These are phyloP conservation scores for Phalanger gymnotis DNA, from an alignment of 2,797 vertebrate genomes.

Conservation along the genomic window DNA sequence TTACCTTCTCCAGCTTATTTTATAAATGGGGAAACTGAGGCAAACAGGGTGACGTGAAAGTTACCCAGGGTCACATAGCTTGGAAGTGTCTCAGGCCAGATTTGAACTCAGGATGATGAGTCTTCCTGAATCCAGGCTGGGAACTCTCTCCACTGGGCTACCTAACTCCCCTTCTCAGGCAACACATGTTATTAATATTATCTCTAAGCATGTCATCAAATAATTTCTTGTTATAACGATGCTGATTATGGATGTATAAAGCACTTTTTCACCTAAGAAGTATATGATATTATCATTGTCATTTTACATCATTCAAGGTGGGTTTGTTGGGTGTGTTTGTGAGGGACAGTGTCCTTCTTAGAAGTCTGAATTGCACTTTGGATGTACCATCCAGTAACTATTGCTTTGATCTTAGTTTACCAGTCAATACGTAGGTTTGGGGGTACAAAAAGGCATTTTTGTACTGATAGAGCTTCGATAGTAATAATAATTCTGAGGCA, in stretches of 20 bases:
- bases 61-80: background rate
- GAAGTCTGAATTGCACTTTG: background rate
- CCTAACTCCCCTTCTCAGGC: background rate
- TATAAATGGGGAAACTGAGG: background rate
- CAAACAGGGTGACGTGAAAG: background rate
- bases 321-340: background rate
- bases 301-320: background rate
- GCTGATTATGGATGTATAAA: background rate
- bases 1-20: background rate
- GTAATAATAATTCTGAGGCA: background rate
- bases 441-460: accelerated
- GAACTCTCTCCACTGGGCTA: background rate
- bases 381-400: too few relatives aligned
- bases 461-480: background rate
- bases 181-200: background rate
- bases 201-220: background rate
- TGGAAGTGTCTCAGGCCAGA: background rate
- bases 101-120: background rate
- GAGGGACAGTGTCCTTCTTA: background rate
- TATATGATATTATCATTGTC: background rate
- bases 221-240: background rate
- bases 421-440: background rate
- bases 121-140: background rate
- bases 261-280: background rate
- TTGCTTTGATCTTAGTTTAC: accelerated